Evolutionary conservation across 1,140 invertebrate genomes (phyloP), one percentile per base, ranked within the genome.

Genomic region (Amyelois transitella): DNA sequence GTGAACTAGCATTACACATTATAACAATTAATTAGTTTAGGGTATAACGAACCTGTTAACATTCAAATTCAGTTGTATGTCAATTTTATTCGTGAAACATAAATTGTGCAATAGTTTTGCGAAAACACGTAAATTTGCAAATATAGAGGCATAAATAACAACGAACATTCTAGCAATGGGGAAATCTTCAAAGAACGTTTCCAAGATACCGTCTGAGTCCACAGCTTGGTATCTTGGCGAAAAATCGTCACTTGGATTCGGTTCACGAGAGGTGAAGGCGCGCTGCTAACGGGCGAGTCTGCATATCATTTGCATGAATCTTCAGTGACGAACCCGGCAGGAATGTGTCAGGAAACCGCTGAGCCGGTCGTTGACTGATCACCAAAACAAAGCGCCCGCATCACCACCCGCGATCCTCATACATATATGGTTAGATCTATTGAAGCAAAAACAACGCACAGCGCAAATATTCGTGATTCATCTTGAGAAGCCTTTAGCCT

Each of bases 291-390:
- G 66, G 74, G 60, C 51, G 53, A 64, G 51, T 74, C 72, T 61
- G 70, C 74, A 79, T 81, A 83, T 81, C 70, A 66, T 73, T 73
- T 67, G 67, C 72, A 74, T 77, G 77, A 77, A 77, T 81, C 80
- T 64, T 58, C 64, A 48, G 57, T 81, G 77, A 79, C 73, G 70
- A 81, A 72, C 53, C 53, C 43, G 25, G 8, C 43, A 47, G 72
- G 75, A 77, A 86, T 77, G 70, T 54, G 61, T 47, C 61, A 60
- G 71, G 72, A 79, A 64, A 62, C 60, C 48, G 54, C 28, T 57
- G 44, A 55, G 58, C 58, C 67, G 73, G 65, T 69, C 67, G 69
- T 77, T 72, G 74, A 72, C 69, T 72, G 74, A 65, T 66, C 67
- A 65, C 66, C 66, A 66, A 75, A 77, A 69, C 64, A 62, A 52